Evolutionary conservation across 2,797 vertebrate species (phyloP).

Genomic region (Chloroceryle inda): DNA sequence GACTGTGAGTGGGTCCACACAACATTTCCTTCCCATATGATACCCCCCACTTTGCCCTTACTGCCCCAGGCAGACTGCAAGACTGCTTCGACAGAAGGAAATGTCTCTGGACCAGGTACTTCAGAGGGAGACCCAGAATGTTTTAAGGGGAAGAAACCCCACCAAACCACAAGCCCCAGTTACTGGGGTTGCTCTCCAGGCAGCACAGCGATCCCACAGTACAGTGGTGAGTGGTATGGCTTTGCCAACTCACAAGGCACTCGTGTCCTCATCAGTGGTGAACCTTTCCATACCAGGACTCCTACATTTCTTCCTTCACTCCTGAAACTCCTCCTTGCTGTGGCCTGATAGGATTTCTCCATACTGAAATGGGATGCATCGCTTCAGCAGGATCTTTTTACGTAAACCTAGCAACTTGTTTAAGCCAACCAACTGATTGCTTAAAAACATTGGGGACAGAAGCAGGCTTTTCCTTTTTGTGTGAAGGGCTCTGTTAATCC

Average conservation of each 20-base stretch:
- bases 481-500: not conserved
- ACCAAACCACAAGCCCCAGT: not conserved
- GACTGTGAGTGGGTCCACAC: fast-evolving
- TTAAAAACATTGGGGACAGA: not conserved
- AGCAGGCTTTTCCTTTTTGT: not conserved
- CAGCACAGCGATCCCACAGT: not conserved
- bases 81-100: not conserved
- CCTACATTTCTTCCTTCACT: not conserved
- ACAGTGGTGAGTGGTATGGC: not conserved
- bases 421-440: not conserved
- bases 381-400: not conserved
- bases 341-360: not conserved
- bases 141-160: not conserved
- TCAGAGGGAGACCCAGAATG: not conserved
- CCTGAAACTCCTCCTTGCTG: not conserved
- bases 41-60: not conserved
- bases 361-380: not conserved
- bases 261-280: not conserved
- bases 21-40: not conserved
- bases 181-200: not conserved
- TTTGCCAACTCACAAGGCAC: not conserved
- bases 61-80: no score
- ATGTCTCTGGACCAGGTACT: not conserved
- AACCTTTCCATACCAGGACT: not conserved
- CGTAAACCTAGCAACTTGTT: not conserved